Base-by-base conservation (phyloP, 2,888 invertebrate genomes). In the Macroteleia sp. region DNA sequence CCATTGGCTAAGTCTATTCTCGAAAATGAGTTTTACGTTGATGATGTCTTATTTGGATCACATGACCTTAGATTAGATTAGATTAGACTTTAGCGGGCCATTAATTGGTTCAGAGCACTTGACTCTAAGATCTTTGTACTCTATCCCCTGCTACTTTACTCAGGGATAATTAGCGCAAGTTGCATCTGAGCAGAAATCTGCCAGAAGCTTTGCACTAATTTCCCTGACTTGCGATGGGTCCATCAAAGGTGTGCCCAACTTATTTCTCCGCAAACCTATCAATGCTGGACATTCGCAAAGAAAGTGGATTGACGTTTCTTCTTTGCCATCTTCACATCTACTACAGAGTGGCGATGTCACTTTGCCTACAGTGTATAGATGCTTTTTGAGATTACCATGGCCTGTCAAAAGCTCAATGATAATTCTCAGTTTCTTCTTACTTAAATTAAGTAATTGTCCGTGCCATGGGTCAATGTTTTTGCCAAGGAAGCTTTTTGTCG, bases 221-320 rank as follows among this genome's bases (percentile, higher is more conserved):
- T 36, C 36, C 36, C 36, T 36, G 2, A 36, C 14, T 2, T 36
- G 14, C 14, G 36, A 44, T 12, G 14, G 36, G 12, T 36, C 12
- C 16, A 36, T 22, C 22, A 25, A 12, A 22, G 10, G 22, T 4
- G 8, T 12, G 5, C 44, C 10, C 25, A 44, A 5, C 25, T 14
- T 14, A 14, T 44, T 44, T 1, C 17, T 42, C 1, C 41, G 17
- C 41, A 19, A 5, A 42, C 10, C 10, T 6, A 16, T 16, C 9
- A 48, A 5, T 16, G 48, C 48, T 2, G 28, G 16, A 10, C 30
- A 48, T 48, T 82, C 81, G 81, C 81, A 81, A 81, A 17, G 46
- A 46, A 62, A 62, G 17, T 62, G 25, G 9, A 39, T 25, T 5
- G 62, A 36, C 25, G 50, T 30, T 25, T 52, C 50, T n/a, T 30